These are phyloP conservation scores for Drosophila tripunctata DNA, from an alignment of 2,888 invertebrate species.

Conservation along the genomic window DNA sequence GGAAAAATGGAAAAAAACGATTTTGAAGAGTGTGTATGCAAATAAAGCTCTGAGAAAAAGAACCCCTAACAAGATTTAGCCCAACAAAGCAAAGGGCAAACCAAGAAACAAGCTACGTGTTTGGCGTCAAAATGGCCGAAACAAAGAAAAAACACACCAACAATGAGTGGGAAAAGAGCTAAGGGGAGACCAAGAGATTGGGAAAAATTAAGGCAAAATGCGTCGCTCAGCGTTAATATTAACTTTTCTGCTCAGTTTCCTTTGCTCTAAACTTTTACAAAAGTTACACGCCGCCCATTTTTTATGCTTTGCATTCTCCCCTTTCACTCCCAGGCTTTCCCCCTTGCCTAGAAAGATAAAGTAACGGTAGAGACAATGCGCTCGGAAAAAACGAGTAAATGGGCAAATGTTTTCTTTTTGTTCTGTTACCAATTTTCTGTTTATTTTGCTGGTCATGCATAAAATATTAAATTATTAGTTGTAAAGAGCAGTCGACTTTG, in stretches of 20 bases:
- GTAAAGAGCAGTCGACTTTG: slow-evolving; percentile 38
- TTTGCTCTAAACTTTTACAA: slow-evolving; percentile 59
- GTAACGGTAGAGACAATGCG: slow-evolving; percentile 54
- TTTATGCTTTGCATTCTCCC: slow-evolving; percentile 55
- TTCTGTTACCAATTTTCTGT: slow-evolving; percentile 62
- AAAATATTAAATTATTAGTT: slow-evolving; percentile 79
- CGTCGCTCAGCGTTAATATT: slow-evolving; percentile 77
- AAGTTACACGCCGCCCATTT: slow-evolving; percentile 65
- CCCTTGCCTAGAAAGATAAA: slow-evolving; percentile 2
- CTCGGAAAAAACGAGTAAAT: slow-evolving; percentile 30
- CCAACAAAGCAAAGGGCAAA: slow-evolving; percentile 57
- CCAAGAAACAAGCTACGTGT: slow-evolving; percentile 66
- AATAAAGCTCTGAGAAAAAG: slow-evolving; percentile 46
- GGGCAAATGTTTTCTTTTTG: slow-evolving; percentile 50
- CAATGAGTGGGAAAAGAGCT: slow-evolving; percentile 5
- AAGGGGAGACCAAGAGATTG: slow-evolving; percentile 5
- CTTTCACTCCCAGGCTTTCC: background rate
- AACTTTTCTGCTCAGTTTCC: slow-evolving; percentile 77
- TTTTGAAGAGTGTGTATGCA: slow-evolving; percentile 62
- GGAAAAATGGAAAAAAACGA: slow-evolving; percentile 63
- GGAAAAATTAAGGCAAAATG: slow-evolving; percentile 71
- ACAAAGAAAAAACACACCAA: slow-evolving; percentile 22
- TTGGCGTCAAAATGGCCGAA: slow-evolving; percentile 74
- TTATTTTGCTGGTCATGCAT: slow-evolving; percentile 79
- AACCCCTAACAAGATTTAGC: slow-evolving; percentile 73